Conservation (phyloP, 1,140 invertebrate genomes). For the Drusus annulatus region DNA sequence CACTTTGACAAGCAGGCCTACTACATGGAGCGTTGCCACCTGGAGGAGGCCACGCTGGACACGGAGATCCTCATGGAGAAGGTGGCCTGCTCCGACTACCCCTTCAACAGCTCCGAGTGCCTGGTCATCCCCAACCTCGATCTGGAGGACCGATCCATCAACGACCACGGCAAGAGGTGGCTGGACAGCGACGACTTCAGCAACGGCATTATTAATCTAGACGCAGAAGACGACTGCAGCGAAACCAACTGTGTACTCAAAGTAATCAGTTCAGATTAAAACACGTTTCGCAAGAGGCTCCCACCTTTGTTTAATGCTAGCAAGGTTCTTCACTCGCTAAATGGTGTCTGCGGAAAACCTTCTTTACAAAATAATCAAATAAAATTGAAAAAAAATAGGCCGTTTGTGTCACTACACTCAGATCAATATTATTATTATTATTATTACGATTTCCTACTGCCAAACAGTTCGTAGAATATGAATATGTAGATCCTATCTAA, state of each 20-base stretch:
- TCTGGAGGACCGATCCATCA: conserved; percentile 42
- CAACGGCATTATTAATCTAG: not conserved
- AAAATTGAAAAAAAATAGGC: too few relatives aligned
- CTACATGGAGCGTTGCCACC: conserved; percentile 35
- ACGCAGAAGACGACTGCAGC: not conserved
- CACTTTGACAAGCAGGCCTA: conserved; percentile 37
- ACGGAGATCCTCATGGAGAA: conserved; percentile 46
- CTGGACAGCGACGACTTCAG: conserved; percentile 8
- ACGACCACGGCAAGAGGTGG: conserved; percentile 50
- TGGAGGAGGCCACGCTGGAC: not conserved
- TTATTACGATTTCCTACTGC: too few relatives aligned
- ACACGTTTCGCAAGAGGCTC: too few relatives aligned
- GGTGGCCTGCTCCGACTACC: conserved; percentile 17
- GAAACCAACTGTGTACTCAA: not conserved
- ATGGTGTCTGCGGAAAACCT: too few relatives aligned
- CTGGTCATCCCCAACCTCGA: conserved; percentile 43
- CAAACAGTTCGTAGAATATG: too few relatives aligned
- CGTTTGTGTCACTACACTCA: too few relatives aligned
- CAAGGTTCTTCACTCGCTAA: too few relatives aligned
- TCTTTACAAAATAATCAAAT: too few relatives aligned
- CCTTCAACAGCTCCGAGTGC: conserved; percentile 32
- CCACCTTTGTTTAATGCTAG: too few relatives aligned
- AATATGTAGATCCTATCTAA: too few relatives aligned
- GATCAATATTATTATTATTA: too few relatives aligned
- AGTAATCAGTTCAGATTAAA: not conserved